phyloP scores from a whole-genome alignment of 2,797 vertebrate genomes.

The Erithacus rubecula region DNA sequence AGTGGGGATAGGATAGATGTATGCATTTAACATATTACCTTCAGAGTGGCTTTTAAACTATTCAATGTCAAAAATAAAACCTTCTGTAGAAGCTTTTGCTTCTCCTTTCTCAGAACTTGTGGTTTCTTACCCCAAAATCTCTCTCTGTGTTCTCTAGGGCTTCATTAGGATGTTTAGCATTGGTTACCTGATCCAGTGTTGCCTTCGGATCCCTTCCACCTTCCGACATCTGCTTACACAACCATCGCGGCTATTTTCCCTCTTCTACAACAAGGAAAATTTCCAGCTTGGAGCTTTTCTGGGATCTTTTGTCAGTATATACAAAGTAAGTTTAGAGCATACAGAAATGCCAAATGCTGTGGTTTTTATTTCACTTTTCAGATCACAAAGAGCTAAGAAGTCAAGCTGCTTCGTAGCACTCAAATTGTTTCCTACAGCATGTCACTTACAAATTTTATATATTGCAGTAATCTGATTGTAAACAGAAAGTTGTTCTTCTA shows the following conservation, averaged over 20 bases:
- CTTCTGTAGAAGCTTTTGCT: not conserved
- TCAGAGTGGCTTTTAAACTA: not conserved
- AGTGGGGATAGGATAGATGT: not conserved
- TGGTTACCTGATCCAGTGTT: constrained; percentile 97
- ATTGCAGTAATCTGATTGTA: not conserved
- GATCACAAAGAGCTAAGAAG: not conserved
- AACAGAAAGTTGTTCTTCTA: not conserved
- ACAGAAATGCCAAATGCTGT: not conserved
- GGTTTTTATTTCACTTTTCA: not conserved
- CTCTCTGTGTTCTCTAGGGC: constrained; percentile 77
- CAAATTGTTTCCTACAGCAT: not conserved
- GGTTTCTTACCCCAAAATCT: not conserved
- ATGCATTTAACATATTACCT: not conserved
- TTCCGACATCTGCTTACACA: constrained; percentile 93
- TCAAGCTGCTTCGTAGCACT: not conserved
- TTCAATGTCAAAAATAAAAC: not conserved
- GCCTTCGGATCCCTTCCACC: constrained; percentile 92
- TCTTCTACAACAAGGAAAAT: constrained; percentile 98
- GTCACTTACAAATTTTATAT: not conserved
- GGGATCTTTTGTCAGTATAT: constrained; percentile 98
- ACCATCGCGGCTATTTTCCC: constrained; percentile 89
- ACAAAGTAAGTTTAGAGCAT: constrained; percentile 85
- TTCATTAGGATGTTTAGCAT: constrained; percentile 98
- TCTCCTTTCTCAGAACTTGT: not conserved
- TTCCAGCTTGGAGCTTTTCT: constrained; percentile 96